Conservation (phyloP, 2,113 vertebrate genomes). For the Dasyurus viverrinus region DNA sequence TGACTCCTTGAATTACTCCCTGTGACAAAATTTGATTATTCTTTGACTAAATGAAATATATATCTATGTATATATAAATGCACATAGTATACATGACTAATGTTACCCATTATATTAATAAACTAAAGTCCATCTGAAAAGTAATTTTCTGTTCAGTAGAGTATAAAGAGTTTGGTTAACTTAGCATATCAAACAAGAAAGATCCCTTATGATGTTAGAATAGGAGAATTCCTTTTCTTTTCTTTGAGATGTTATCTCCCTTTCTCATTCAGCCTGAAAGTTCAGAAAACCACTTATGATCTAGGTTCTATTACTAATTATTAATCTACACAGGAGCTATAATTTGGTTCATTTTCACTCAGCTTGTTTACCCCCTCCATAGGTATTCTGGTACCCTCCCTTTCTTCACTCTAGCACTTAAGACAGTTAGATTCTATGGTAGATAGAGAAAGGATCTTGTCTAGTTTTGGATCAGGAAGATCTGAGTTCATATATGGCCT, state of each 20-base stretch:
- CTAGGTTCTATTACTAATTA: neutral
- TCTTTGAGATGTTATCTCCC: neutral
- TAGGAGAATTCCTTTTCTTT: neutral
- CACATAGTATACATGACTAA: neutral
- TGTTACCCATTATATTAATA: neutral
- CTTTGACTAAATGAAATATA: neutral
- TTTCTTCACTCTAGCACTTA: neutral
- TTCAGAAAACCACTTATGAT: neutral
- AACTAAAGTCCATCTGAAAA: neutral
- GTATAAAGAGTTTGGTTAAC: neutral
- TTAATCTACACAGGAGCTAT: neutral
- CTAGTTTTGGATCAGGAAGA: neutral
- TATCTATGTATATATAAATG: neutral
- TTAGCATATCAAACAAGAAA: neutral
- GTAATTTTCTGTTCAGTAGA: neutral
- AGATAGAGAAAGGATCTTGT: neutral
- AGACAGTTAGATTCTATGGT: neutral
- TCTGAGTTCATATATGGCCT: neutral
- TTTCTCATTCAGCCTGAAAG: neutral
- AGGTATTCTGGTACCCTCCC: neutral
- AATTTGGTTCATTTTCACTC: neutral
- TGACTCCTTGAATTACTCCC: neutral
- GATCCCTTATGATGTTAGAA: neutral
- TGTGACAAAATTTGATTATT: neutral
- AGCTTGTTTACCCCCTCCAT: neutral